A percentile compares a stretch with the other conserved stretches of the same genome.
phyloP scores from a whole-genome alignment of 2,888 invertebrate genomes.

The Platycheirus albimanus region DNA sequence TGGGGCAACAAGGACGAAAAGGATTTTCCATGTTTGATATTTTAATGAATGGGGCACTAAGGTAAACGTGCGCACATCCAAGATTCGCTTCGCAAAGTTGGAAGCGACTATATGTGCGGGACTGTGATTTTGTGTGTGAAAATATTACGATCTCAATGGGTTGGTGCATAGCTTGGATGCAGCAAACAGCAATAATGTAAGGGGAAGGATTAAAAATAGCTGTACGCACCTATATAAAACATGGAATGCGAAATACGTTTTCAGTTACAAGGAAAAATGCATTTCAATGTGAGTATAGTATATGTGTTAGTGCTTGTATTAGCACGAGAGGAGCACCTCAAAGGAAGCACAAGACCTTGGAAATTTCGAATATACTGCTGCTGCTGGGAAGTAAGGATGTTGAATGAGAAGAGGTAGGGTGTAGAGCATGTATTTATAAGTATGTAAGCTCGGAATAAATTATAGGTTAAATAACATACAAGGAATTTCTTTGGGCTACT shows the following conservation, averaged over 20 bases:
- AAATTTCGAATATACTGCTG: too few species aligned
- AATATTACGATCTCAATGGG: constrained; percentile 25
- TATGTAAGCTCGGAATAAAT: constrained; percentile 56
- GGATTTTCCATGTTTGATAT: constrained; percentile 66
- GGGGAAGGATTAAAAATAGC: constrained; percentile 54
- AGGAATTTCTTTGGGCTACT: neutral
- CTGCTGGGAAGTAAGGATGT: too few species aligned
- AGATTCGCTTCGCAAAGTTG: constrained; percentile 2
- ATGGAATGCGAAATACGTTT: constrained; percentile 50
- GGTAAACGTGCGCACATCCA: constrained; percentile 25
- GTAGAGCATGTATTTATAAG: too few species aligned
- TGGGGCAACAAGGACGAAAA: constrained; percentile 14
- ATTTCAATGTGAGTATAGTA: constrained; percentile 3
- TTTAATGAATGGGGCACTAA: constrained; percentile 65
- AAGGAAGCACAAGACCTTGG: too few species aligned
- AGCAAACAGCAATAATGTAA: too few species aligned
- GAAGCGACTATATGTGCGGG: neutral
- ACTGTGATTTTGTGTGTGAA: constrained; percentile 30
- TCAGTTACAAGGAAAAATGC: constrained; percentile 50
- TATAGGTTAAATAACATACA: constrained; percentile 18
- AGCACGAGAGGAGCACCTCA: too few species aligned
- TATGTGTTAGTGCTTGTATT: too few species aligned
- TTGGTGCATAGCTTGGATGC: neutral
- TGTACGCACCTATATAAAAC: constrained; percentile 34
- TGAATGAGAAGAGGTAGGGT: too few species aligned